Evolutionary conservation across 2,797 vertebrate genomes (phyloP), one percentile per base, ranked within the genome.

Genomic region (Austrolebias charrua): DNA sequence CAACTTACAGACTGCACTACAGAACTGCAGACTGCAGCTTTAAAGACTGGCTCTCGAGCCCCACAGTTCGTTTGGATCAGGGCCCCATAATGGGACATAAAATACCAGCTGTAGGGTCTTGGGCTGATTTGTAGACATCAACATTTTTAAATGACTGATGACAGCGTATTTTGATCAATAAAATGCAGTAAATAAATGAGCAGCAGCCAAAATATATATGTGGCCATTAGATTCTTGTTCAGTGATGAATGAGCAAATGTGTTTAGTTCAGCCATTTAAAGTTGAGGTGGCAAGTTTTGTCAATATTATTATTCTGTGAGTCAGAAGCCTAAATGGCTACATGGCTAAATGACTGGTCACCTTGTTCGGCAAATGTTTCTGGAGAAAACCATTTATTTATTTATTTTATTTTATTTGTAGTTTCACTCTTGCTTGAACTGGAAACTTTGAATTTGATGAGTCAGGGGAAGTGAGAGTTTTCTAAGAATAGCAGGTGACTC

Each of bases 401-500:
- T 24, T 24, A 2, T 2, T 24, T 24, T 24, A 24, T 24, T 24
- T 24, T 15, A n/a, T 18, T 52, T 40, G n/a, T 4, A 60, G 66
- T 54, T 66, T 61, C 51, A 57, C 31, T 55, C 55, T 55, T 29
- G 61, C 40, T 68, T 19, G 8, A 51, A 66, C 58, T 66, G 18
- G 66, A 49, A 60, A 59, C 60, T 66, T 53, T 55, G 55, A 66
- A 61, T 77, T 58, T 61, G 62, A 75, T 86, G 84, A 81, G n/a
- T 84, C 73, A 83, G 71, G 72, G 71, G 71, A 76, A 72, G 55
- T 18, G 50, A 58, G 35, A 49, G 60, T 57, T 69, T 52, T 70
- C 51, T 62, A 66, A 65, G 63, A 80, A 60, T 68, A 75, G 74
- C 68, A 69, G 66, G 58, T 80, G 84, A 88, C 60, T 84, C 70